Evolutionary conservation across 2,797 vertebrate species (phyloP), one percentile per base, ranked within the genome.

Genomic region (Protosalanx chinensis): DNA sequence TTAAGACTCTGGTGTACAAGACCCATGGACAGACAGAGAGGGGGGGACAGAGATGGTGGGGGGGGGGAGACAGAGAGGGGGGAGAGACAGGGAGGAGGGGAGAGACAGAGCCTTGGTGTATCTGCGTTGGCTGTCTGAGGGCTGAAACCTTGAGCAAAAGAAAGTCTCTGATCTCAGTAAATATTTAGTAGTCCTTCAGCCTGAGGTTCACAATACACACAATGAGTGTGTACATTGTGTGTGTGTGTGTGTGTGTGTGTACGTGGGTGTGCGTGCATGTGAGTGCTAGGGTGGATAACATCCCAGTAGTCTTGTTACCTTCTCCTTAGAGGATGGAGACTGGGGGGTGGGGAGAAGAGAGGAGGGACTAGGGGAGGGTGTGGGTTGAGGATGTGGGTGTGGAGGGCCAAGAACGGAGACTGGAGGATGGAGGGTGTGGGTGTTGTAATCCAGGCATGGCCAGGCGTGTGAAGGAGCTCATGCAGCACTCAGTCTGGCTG

Each of bases 161-260:
- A 67, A 16, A 72, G 13, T 33, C 58, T 68, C 1, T 30, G 41
- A 51, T 33, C 32, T 5, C 32, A 29, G 72, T 86, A 82, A 88
- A 90, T 88, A 90, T 89, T 87, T 86, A 75, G 87, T 83, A 76
- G 76, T 15, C 68, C 66, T 74, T 70, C 80, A 78, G 77, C 61
- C 65, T 29, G 57, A 12, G 71, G 32, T 68, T 72, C 67, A 68
- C 29, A n/a, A 59, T 37, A 32, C 30, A 33, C 32, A 69, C 49
- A 4, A 35, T 7, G 57, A 12, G 30, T 16, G 3, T 35, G 68
- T 67, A 33, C 2, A 27, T 27, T 12, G 59, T 15, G 59, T 60
- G 58, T 60, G 23, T 60, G 27, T 27, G 23, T 27, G 23, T 27
- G 23, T 27, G 23, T 27, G 23, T 27, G 23, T 27, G 23, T 27